These are phyloP conservation scores for Pteruthius melanotis DNA, from an alignment of 2,113 vertebrate genomes.

Conservation along the genomic window DNA sequence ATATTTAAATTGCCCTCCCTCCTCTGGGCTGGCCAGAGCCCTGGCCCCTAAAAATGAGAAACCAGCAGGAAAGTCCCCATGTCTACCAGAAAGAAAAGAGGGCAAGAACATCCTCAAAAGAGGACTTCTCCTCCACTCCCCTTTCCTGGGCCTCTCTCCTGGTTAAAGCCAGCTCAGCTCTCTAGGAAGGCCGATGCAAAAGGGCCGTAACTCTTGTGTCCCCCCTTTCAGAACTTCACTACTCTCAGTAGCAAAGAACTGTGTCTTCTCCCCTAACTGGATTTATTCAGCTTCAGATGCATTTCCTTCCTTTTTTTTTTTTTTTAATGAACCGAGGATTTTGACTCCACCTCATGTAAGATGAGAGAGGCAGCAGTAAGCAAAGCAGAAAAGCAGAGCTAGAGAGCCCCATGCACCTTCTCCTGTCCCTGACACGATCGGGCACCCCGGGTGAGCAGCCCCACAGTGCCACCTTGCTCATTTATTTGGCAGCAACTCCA, in stretches of 20 bases:
- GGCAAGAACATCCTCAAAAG: background rate
- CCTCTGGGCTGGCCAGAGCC: background rate
- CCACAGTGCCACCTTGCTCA: background rate
- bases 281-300: background rate
- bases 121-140: background rate
- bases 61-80: background rate
- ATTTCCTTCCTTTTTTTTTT: background rate
- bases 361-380: background rate
- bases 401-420: rapidly evolving
- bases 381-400: background rate
- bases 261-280: background rate
- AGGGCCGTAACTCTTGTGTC: background rate
- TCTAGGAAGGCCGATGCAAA: background rate
- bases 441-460: background rate
- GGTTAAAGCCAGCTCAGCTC: background rate
- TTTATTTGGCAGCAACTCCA: background rate
- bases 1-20: background rate
- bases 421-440: rapidly evolving
- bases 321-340: background rate
- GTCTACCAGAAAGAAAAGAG: background rate
- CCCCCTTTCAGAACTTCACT: background rate
- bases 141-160: background rate
- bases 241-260: background rate
- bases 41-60: background rate
- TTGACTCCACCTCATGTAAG: background rate